Conservation (phyloP, 92 coral and sea anemone species). For the Scolanthus callimorphus region DNA sequence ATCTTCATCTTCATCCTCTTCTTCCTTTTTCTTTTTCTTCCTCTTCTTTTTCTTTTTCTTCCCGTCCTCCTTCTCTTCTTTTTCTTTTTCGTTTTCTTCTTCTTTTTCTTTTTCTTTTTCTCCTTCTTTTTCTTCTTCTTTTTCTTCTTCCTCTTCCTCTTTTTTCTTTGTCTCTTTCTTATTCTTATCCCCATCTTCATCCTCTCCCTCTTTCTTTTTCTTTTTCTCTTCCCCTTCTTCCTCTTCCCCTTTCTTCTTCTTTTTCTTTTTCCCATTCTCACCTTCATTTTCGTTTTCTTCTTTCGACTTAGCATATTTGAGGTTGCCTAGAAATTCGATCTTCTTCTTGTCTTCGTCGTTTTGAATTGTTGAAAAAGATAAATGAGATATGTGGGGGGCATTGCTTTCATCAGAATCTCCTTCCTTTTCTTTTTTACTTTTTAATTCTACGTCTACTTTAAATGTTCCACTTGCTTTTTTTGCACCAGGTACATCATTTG, state of each 20-base stretch:
- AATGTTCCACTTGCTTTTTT: conserved; percentile 33
- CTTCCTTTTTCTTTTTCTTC: background rate
- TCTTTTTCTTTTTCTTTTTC: background rate
- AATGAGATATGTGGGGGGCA: background rate
- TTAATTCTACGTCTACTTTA: conserved; percentile 6
- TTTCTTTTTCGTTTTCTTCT: background rate
- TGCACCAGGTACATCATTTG: conserved; percentile 1
- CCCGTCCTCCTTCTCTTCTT: background rate
- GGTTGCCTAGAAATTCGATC: conserved; percentile 12
- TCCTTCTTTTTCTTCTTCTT: background rate
- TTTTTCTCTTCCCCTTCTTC: background rate
- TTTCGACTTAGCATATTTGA: background rate
- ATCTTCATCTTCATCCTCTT: background rate
- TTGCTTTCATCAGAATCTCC: background rate
- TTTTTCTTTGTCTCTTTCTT: background rate
- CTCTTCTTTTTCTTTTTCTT: background rate
- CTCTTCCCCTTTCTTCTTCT: background rate
- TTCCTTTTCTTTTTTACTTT: conserved; percentile 1
- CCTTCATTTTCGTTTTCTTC: background rate
- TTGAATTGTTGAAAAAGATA: background rate
- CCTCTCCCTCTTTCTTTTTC: background rate
- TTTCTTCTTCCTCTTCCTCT: background rate
- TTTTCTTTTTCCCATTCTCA: background rate
- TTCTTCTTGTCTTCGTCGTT: background rate
- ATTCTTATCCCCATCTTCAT: background rate